These are phyloP conservation scores for Lepus americanus DNA, from an alignment of 2,113 vertebrate species.

Conservation along the genomic window DNA sequence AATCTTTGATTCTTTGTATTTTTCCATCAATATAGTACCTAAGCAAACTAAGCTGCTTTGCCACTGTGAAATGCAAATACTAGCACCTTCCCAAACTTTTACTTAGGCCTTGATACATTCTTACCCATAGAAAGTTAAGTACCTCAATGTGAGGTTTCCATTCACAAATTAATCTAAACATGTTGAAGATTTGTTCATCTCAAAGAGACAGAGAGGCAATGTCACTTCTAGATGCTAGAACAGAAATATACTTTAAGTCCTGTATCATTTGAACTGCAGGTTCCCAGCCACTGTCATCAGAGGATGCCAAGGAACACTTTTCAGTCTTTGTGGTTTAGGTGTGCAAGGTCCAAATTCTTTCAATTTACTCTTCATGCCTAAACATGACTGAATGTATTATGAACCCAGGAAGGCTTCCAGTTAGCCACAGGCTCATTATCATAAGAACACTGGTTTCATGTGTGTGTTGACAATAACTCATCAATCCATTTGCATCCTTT, in stretches of 20 bases:
- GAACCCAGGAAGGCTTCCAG: not conserved
- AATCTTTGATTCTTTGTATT: not conserved
- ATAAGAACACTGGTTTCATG: rapidly evolving
- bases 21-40: not conserved
- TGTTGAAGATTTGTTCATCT: not conserved
- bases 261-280: rapidly evolving
- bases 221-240: not conserved
- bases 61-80: not conserved
- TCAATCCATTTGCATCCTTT: not conserved
- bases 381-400: not conserved
- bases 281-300: not conserved
- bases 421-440: not conserved
- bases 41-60: not conserved
- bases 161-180: not conserved
- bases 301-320: rapidly evolving
- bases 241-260: not conserved
- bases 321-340: no score
- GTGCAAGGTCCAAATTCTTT: not conserved
- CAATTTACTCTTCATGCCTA: not conserved
- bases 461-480: not conserved
- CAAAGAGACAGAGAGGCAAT: rapidly evolving
- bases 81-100: not conserved
- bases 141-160: not conserved
- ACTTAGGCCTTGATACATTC: rapidly evolving
- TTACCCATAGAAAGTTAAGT: not conserved